Conservation (phyloP, 2,888 invertebrate species). For the Plagiodera versicolora region DNA sequence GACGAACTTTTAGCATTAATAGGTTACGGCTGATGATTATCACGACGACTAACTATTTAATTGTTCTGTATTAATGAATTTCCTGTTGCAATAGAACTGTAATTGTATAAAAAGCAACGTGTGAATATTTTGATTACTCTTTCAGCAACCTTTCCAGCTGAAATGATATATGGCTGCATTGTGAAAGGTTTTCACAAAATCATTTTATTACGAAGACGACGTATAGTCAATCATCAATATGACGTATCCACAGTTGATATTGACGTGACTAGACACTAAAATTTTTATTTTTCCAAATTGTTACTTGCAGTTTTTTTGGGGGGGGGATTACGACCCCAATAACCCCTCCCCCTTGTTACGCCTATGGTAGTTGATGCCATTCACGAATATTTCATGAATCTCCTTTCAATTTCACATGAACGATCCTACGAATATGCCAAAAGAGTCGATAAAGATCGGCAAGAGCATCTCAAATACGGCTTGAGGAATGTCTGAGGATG, state of each 20-base stretch:
- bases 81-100: slow-evolving; percentile 2
- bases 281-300: no score
- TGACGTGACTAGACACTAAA: no score
- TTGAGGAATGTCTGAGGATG: neutral
- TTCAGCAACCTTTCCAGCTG: slow-evolving; percentile 7
- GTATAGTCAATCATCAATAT: no score
- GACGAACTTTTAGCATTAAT: slow-evolving; percentile 2
- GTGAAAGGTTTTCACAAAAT: neutral
- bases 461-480: neutral
- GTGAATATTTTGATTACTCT: slow-evolving; percentile 9
- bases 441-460: neutral
- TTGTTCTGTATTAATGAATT: slow-evolving; percentile 14
- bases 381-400: neutral
- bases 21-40: slow-evolving; percentile 12
- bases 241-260: no score
- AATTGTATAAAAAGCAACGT: slow-evolving; percentile 13
- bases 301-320: no score
- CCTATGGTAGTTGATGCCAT: neutral
- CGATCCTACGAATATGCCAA: neutral
- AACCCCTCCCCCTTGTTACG: no score
- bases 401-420: neutral
- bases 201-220: no score
- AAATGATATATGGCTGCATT: slow-evolving; percentile 7
- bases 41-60: slow-evolving; percentile 6
- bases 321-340: no score